Evolutionary conservation across 2,888 invertebrate genomes (phyloP), one percentile per base, ranked within the genome.

Genomic region (Odontocolon sp.): DNA sequence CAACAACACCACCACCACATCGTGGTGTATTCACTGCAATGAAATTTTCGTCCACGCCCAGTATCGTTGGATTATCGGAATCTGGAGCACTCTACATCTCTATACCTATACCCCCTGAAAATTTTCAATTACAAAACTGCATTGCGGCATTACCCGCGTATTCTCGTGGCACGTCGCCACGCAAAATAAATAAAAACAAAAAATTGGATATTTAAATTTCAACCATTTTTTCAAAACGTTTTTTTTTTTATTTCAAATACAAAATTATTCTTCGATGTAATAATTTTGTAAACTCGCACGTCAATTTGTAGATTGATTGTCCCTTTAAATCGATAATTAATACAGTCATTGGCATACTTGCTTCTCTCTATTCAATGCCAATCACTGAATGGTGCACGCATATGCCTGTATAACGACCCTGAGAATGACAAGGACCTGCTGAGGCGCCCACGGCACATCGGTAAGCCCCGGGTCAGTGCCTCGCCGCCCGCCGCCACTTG

Each of bases 401-500:
- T 45, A 45, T 45, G 21, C 40, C 63, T 57, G 57, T 31, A 38
- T 38, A 45, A 63, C 68, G 57, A 68, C 63, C 67, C 75, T 64
- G 70, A 71, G 67, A 73, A 54, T 67, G 45, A 59, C 57, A 47
- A 26, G 47, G 36, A 47, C 31, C 31, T 36, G 36, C 56, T 16
- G 59, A 63, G 63, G 63, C 52, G 59, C 61, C 76, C 57, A 64
- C 63, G 66, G 75, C 54, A 54, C 63, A 52, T 67, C 38, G 40
- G 64, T 52, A 23, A 18, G 75, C 18, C 61, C 71, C 75, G 67
- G 75, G 72, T 78, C 78, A 72, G 56, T 71, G 76, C 61, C 74
- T 72, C 50, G 71, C 68, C 72, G 72, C 78, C 76, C 69, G 69
- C 69, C 50, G 71, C 68, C 72, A 75, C 78, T 78, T 72, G 69